Evolutionary conservation across 2,888 invertebrate genomes (phyloP), one percentile per base, ranked within the genome.

Genomic region (Microplitis manilae): DNA sequence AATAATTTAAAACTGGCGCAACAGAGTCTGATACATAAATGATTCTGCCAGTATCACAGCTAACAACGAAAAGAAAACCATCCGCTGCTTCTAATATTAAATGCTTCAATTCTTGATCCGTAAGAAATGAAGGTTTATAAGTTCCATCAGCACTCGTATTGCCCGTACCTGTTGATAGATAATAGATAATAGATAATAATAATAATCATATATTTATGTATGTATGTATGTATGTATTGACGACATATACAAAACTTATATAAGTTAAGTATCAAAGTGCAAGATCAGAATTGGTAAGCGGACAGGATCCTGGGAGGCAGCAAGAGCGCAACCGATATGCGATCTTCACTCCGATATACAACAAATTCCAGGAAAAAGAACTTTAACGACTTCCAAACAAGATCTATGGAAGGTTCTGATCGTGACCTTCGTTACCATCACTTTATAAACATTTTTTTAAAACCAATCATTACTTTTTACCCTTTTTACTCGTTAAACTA

Each of bases 21-120:
- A 99, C 97, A 62, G 98, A 98, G 92, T 99, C 99, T 71, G 99
- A 98, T 72, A 99, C 98, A 89, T 99, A 99, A 86, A 99, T 97
- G 80, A 99, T 94, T 85, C 98, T 93, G 4, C 99, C 99, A 9
- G 97, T 96, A 91, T 99, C 99, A 91, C 99, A 99, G 87, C 97
- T 97, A 64, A 97, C 96, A 68, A 98, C 98, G 90, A 96, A 96
- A 75, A 99, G 93, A 91, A 99, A 99, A 1, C 99, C 99, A 91
- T 99, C 99, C 13, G 99, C 99, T 50, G 99, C 99, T 92, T 99
- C 99, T 81, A 99, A 92, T 84, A 99, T 99, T 84, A 99, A 93
- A 92, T 99, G 99, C 90, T 99, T 99, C 82, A 99, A 91, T 91
- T 99, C 99, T 91, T 99, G 98, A 91, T 99, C 99, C 75, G 99